Conservation (phyloP, 2,888 invertebrate species). For the Drosophila leonis region DNA sequence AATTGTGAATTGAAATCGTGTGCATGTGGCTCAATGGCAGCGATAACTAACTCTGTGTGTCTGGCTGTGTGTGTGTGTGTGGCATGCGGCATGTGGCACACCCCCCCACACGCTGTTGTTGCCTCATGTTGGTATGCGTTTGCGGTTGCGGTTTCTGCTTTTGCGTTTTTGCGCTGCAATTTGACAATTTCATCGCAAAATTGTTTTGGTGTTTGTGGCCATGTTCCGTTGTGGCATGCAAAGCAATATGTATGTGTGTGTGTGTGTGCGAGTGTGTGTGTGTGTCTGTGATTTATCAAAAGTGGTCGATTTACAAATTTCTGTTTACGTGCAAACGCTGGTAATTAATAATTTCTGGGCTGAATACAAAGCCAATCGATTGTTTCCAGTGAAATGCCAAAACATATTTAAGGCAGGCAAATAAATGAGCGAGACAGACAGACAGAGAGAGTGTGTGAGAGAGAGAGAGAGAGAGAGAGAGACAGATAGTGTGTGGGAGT, state of each 20-base stretch:
- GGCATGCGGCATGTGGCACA: constrained; percentile 12
- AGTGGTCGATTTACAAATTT: constrained; percentile 60
- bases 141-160: constrained; percentile 76
- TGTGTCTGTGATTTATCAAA: constrained; percentile 65
- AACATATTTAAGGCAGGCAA: constrained; percentile 1
- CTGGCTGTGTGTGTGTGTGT: constrained; percentile 6
- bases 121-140: constrained; percentile 51
- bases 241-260: neutral
- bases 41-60: constrained; percentile 9
- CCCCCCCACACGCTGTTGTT: constrained; percentile 1
- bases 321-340: constrained; percentile 40
- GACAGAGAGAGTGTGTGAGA: neutral
- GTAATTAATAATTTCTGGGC: constrained; percentile 59
- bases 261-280: constrained; percentile 8
- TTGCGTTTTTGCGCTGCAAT: constrained; percentile 76
- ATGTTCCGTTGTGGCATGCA: constrained; percentile 57
- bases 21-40: constrained; percentile 16
- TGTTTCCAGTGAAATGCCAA: constrained; percentile 34
- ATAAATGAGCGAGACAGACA: neutral
- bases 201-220: constrained; percentile 80
- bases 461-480: neutral
- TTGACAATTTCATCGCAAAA: constrained; percentile 81
- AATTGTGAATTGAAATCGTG: constrained; percentile 77
- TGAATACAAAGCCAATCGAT: constrained; percentile 44
- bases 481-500: neutral